phyloP scores from a whole-genome alignment of 2,888 invertebrate genomes.

The Slavum lentiscoides region DNA sequence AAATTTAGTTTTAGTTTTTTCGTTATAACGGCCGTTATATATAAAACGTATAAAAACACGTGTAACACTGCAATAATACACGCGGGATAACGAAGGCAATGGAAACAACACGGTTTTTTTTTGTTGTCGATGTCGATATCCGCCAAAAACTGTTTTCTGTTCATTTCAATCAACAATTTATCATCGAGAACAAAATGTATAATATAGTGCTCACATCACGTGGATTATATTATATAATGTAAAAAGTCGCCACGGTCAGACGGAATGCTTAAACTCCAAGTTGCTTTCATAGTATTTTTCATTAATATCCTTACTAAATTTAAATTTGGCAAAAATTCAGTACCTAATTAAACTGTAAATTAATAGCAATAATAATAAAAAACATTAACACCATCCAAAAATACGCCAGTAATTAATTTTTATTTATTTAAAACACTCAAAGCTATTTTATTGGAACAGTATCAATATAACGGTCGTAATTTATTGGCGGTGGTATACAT shows the following conservation, averaged over 20 bases:
- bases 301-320: too few species aligned
- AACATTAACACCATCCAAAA: slow-evolving; percentile 23
- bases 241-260: too few species aligned
- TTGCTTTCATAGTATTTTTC: slow-evolving; percentile 1
- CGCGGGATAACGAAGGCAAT: background rate
- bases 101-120: background rate
- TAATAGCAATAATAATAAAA: background rate
- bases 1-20: too few species aligned
- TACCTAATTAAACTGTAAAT: slow-evolving; percentile 20
- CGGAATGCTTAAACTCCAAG: background rate
- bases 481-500: too few species aligned
- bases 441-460: slow-evolving; percentile 30
- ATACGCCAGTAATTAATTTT: slow-evolving; percentile 22
- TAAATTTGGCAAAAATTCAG: slow-evolving; percentile 17
- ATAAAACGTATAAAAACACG: background rate
- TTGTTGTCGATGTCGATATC: background rate
- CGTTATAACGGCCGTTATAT: too few species aligned
- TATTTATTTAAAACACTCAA: slow-evolving; percentile 6
- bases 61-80: background rate
- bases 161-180: background rate
- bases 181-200: background rate
- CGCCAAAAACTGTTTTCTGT: background rate
- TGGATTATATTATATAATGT: background rate
- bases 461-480: background rate
- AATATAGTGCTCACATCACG: background rate